phyloP scores from a whole-genome alignment of 30 jellyfish, hydroid and myxozoan genomes.

The Pelagia noctiluca region DNA sequence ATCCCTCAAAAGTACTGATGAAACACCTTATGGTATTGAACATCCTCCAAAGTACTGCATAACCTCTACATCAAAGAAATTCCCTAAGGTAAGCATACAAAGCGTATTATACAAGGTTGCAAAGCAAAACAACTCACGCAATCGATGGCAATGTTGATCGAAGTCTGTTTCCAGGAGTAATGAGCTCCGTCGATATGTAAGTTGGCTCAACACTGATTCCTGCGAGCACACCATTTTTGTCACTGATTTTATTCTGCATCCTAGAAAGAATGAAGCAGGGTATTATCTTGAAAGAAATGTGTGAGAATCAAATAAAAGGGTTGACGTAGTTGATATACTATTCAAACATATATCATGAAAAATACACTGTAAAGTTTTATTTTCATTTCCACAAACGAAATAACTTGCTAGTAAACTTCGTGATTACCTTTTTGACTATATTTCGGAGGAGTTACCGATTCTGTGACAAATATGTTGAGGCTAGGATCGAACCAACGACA shows the following conservation, averaged over 20 bases:
- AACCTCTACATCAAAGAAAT: background rate
- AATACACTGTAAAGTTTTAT: too few species aligned
- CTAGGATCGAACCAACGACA: too few species aligned
- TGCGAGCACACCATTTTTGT: background rate
- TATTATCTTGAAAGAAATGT: too few species aligned
- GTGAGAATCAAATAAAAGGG: too few species aligned
- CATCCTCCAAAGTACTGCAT: background rate
- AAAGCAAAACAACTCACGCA: conserved; percentile 55
- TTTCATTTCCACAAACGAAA: too few species aligned
- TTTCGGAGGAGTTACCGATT: too few species aligned
- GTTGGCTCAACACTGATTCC: conserved; percentile 48
- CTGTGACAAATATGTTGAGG: too few species aligned
- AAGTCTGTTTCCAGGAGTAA: conserved; percentile 62
- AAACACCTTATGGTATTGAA: background rate
- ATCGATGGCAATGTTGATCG: conserved; percentile 73
- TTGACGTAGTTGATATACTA: too few species aligned
- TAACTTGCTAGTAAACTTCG: too few species aligned
- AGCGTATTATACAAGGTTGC: background rate
- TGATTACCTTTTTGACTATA: too few species aligned
- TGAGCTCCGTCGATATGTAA: conserved; percentile 67
- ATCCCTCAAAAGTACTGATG: background rate
- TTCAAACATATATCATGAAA: too few species aligned
- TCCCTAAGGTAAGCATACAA: background rate
- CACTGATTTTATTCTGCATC: background rate
- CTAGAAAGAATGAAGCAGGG: background rate